These are phyloP conservation scores for Artibeus jamaicensis DNA, from an alignment of 2,797 vertebrate genomes.

Conservation along the genomic window DNA sequence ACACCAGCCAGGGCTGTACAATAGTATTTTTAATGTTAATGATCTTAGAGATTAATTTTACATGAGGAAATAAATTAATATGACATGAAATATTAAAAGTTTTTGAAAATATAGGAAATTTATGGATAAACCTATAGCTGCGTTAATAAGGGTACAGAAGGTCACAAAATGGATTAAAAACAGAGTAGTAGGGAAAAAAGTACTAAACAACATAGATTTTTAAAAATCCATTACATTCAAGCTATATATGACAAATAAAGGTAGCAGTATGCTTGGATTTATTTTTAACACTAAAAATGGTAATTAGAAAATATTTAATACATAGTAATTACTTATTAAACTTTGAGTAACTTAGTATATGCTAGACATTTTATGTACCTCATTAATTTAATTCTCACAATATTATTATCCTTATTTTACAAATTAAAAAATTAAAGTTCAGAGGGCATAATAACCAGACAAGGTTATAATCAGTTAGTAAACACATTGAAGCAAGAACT, in stretches of 20 bases:
- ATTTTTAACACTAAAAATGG: not conserved
- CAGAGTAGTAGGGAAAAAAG: not conserved
- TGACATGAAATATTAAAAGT: not conserved
- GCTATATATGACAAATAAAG: conserved; percentile 17
- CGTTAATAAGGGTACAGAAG: not conserved
- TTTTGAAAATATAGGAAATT: not conserved
- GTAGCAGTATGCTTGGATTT: not conserved
- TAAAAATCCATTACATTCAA: conserved; percentile 16
- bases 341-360: not conserved
- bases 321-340: not conserved
- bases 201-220: not conserved
- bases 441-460: not conserved
- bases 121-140: not conserved
- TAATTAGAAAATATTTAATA: conserved; percentile 4
- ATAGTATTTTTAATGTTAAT: conserved; percentile 17
- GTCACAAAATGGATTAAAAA: conserved; percentile 44
- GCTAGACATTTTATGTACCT: not conserved
- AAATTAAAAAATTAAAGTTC: conserved; percentile 5
- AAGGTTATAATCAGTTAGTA: not conserved
- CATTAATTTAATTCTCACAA: not conserved
- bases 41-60: not conserved
- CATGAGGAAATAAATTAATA: conserved; percentile 4
- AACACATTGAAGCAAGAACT: not conserved
- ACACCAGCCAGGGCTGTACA: no score
- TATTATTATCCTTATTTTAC: not conserved